Base-by-base conservation (phyloP, 1,140 invertebrate species). In the Ceratoteleas bidentatus region DNA sequence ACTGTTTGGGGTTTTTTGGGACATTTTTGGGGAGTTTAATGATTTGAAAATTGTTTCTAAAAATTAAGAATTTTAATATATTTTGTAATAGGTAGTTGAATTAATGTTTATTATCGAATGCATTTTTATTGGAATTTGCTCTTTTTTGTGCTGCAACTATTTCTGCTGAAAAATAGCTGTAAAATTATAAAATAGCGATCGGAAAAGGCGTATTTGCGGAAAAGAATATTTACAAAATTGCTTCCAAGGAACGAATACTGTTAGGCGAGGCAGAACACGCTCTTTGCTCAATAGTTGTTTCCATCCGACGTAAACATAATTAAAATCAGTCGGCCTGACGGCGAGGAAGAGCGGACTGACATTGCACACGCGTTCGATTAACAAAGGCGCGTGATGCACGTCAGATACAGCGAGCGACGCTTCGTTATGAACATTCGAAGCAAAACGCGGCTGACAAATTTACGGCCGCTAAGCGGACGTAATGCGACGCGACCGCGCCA, bases 361-460 rank as follows among this genome's bases (percentile, higher is more conserved):
- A 65, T 62, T 69, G 75, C 60, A 57, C 75, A 72, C 53, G 61
- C 66, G 65, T 53, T 78, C 75, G 60, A 78, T 72, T 45, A 78
- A 72, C 66, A 72, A 78, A 78, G 64, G 34, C 66, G 38, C 54
- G 52, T 14, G 53, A 68, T 68, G 64, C 15, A 49, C 50, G 73
- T 62, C 62, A 24, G 33, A 57, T 60, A 53, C 33, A 66, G 24
- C 40, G 33, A 60, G 49, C 68, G 69, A 50, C 57, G 49, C 62
- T 69, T 62, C 65, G 57, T 50, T 64, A 45, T 49, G 38, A 62
- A 58, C 50, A 16, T 57, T 40, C 15, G 50, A 38, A 33, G 16
- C 40, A 68, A 76, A 54, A 33, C 33, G 43, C 52, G 40, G 61
- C 49, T 68, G 56, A 77, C 52, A 69, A 69, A 69, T 77, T 77